Percentiles rank a stretch among this genome's conserved stretches.
phyloP scores from a whole-genome alignment of 1,140 invertebrate species.

The Orius laevigatus region DNA sequence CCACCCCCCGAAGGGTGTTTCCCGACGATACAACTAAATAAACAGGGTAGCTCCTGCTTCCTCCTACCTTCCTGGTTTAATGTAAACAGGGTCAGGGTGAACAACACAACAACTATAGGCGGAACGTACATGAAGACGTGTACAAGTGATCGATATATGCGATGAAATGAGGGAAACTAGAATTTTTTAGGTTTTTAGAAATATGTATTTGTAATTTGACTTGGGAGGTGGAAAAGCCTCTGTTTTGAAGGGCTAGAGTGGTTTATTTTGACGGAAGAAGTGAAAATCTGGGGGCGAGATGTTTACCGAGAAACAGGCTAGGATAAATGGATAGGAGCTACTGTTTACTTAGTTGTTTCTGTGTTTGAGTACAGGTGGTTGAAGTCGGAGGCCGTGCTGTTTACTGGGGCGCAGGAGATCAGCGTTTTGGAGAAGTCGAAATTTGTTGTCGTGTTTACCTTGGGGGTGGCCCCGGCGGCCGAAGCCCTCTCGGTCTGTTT shows the following conservation, averaged over 20 bases:
- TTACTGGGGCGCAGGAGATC: slow-evolving; percentile 13
- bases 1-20: neutral
- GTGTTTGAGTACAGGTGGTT: slow-evolving; percentile 12
- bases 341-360: slow-evolving; percentile 16
- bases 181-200: neutral
- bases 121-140: neutral
- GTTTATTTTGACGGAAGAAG: neutral
- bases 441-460: slow-evolving; percentile 13
- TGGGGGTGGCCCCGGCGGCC: slow-evolving; percentile 3
- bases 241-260: neutral
- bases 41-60: slow-evolving; percentile 12
- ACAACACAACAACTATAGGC: slow-evolving; percentile 11
- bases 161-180: neutral
- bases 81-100: slow-evolving; percentile 13
- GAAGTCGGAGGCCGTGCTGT: slow-evolving; percentile 4
- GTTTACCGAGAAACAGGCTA: slow-evolving; percentile 15
- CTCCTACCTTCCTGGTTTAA: slow-evolving; percentile 11
- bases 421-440: neutral
- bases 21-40: slow-evolving; percentile 16
- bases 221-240: neutral
- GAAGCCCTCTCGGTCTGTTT: slow-evolving; percentile 5
- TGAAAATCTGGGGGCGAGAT: slow-evolving; percentile 3
- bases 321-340: slow-evolving; percentile 13
- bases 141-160: neutral
- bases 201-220: neutral